Evolutionary conservation across 2,113 vertebrate species (phyloP).

Genomic region (Kryptolebias marmoratus): DNA sequence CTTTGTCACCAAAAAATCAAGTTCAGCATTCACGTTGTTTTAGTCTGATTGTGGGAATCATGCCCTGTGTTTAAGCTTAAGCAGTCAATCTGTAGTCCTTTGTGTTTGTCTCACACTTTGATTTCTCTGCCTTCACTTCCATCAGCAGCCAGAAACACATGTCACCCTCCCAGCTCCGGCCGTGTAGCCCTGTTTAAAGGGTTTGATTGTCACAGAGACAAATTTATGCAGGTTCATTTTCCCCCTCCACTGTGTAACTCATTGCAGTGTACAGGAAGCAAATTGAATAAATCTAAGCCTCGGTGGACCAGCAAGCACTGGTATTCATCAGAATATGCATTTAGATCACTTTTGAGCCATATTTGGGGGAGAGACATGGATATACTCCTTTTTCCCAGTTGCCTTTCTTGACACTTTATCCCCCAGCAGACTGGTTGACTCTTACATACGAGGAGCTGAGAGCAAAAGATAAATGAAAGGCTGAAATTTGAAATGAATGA

Average conservation of each 20-base stretch:
- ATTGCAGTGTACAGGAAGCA: constrained; percentile 19
- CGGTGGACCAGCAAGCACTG: constrained; percentile 19
- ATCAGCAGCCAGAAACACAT: constrained; percentile 24
- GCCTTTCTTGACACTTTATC: constrained; percentile 31
- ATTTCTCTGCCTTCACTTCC: constrained; percentile 18
- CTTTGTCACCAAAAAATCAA: neutral
- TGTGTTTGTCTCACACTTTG: constrained; percentile 14
- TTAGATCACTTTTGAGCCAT: constrained; percentile 42
- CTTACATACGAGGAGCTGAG: constrained; percentile 40
- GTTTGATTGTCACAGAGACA: constrained; percentile 23
- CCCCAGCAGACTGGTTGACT: constrained; percentile 30
- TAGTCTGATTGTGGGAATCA: constrained; percentile 13
- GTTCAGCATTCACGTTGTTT: constrained; percentile 2
- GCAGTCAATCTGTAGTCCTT: constrained; percentile 21
- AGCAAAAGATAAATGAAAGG: constrained; percentile 33
- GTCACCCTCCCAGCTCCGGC: constrained; percentile 17
- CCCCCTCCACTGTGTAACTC: neutral
- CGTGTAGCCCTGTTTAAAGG: constrained; percentile 5
- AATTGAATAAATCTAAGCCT: constrained; percentile 50
- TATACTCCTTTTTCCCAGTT: constrained; percentile 40
- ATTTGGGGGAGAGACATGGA: constrained; percentile 39
- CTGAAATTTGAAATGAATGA: constrained; percentile 32
- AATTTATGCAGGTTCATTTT: constrained; percentile 20
- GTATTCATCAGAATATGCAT: constrained; percentile 41
- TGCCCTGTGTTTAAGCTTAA: constrained; percentile 6